phyloP scores from a whole-genome alignment of 2,888 invertebrate genomes.

The Achlya flavicornis region DNA sequence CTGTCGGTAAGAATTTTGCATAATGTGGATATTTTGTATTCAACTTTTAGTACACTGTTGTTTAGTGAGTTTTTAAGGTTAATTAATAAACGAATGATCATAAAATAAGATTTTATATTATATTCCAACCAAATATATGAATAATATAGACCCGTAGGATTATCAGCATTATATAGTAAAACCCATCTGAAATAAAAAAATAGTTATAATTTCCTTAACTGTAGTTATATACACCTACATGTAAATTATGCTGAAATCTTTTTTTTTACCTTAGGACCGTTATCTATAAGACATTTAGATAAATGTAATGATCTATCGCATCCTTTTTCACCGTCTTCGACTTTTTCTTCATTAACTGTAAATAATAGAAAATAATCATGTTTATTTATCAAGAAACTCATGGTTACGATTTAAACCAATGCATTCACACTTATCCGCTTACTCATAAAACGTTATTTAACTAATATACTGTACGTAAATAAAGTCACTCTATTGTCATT shows the following conservation, averaged over 20 bases:
- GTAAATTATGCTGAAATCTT: no score
- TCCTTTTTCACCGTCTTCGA: constrained; percentile 63
- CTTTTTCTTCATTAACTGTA: constrained; percentile 66
- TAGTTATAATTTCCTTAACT: background rate
- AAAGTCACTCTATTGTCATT: no score
- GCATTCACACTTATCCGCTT: no score
- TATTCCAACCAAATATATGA: background rate
- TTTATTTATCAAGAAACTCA: background rate
- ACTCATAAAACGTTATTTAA: no score
- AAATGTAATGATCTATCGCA: constrained; percentile 70
- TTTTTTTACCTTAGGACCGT: constrained; percentile 57
- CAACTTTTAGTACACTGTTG: constrained; percentile 41
- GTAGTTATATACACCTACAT: background rate
- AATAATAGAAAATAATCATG: constrained; percentile 14
- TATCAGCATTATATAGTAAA: constrained; percentile 24
- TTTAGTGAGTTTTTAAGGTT: constrained; percentile 31
- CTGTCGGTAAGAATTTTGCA: background rate
- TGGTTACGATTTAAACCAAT: no score
- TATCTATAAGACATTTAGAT: constrained; percentile 62
- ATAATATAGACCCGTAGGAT: no score
- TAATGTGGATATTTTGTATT: constrained; percentile 38
- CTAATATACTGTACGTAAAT: no score
- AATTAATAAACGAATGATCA: constrained; percentile 21
- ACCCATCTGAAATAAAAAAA: constrained; percentile 53
- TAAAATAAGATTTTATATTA: background rate